phyloP scores from a whole-genome alignment of 2,888 invertebrate genomes.

The Eurois occulta region DNA sequence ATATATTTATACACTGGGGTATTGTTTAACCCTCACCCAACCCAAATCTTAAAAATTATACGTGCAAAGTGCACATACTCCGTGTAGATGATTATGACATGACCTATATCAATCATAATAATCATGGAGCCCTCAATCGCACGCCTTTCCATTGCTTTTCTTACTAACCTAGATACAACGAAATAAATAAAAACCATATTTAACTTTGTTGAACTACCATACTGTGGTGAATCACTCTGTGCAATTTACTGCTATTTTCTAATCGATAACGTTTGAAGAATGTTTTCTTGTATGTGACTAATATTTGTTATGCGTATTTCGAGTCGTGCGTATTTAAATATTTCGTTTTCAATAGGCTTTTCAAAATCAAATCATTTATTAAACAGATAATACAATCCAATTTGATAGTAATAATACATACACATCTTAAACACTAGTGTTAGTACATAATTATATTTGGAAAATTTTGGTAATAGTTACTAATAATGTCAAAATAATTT shows the following conservation, averaged over 20 bases:
- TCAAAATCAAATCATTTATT: no score
- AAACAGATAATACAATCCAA: no score
- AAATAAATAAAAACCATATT: conserved; percentile 44
- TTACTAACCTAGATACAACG: conserved; percentile 48
- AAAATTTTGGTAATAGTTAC: no score
- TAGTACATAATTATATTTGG: no score
- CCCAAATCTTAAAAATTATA: not conserved
- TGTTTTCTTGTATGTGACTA: conserved; percentile 34
- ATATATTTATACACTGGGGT: not conserved
- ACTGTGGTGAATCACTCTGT: conserved; percentile 35
- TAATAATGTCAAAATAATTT: no score
- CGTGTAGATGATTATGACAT: conserved; percentile 16
- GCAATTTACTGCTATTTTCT: conserved; percentile 51
- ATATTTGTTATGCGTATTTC: conserved; percentile 11
- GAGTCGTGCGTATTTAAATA: not conserved
- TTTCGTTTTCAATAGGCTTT: not conserved
- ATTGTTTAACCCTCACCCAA: not conserved
- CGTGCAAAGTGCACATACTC: not conserved
- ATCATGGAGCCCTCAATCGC: conserved; percentile 25
- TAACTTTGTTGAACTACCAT: conserved; percentile 23
- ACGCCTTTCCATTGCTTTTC: conserved; percentile 35
- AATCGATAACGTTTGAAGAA: conserved; percentile 52
- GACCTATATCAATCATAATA: conserved; percentile 2
- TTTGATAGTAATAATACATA: no score
- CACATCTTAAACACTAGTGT: no score